Conservation (phyloP, 2,113 vertebrate genomes). For the Periophthalmus modestus region DNA sequence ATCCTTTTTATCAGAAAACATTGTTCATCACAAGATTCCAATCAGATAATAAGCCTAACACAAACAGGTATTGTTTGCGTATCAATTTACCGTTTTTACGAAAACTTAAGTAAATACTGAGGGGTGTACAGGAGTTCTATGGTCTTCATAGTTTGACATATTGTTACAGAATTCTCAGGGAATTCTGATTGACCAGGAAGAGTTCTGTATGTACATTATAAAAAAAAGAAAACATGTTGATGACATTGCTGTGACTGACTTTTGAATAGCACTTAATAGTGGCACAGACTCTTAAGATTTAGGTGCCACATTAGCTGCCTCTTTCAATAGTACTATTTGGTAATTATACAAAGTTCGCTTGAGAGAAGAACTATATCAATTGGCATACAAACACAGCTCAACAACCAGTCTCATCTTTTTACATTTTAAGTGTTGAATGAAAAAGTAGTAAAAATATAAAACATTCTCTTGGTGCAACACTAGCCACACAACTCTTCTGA, state of each 20-base stretch:
- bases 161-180: slow-evolving; percentile 18
- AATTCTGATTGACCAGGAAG: slow-evolving; percentile 34
- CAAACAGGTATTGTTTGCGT: background rate
- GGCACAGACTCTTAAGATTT: slow-evolving; percentile 27
- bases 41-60: background rate
- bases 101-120: background rate
- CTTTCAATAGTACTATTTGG: slow-evolving; percentile 31
- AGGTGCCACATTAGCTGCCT: slow-evolving; percentile 45
- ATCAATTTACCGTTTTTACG: background rate
- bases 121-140: background rate
- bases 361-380: slow-evolving; percentile 18
- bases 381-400: slow-evolving; percentile 25
- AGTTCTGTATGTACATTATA: slow-evolving; percentile 26
- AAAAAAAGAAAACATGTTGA: slow-evolving; percentile 21
- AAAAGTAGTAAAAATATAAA: slow-evolving; percentile 56
- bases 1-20: background rate
- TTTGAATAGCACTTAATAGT: slow-evolving; percentile 43
- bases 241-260: slow-evolving; percentile 41
- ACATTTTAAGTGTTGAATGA: slow-evolving; percentile 34
- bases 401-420: slow-evolving; percentile 33
- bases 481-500: slow-evolving; percentile 12
- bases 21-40: background rate
- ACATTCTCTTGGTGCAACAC: slow-evolving; percentile 27
- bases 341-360: slow-evolving; percentile 19
- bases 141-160: slow-evolving; percentile 4